phyloP scores from a whole-genome alignment of 30 jellyfish, hydroid and myxozoan genomes.

The Aurelia aurita region DNA sequence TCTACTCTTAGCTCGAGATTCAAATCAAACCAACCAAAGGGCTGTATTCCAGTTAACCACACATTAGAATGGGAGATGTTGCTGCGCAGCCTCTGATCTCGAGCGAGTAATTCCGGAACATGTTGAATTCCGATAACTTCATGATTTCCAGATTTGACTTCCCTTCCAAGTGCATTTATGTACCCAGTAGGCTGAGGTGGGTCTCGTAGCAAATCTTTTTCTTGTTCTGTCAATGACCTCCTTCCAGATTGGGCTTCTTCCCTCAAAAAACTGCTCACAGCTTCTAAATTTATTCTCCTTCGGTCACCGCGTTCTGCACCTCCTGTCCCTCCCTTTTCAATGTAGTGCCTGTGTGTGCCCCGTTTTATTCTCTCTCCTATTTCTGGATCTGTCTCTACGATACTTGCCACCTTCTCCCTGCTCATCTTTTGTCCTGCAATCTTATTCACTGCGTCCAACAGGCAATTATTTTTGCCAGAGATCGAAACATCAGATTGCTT shows the following conservation, averaged over 20 bases:
- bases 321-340: slow-evolving; percentile 32
- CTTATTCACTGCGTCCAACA: slow-evolving; percentile 3
- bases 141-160: slow-evolving; percentile 11
- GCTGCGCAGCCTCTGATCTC: background rate
- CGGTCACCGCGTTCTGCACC: slow-evolving; percentile 9
- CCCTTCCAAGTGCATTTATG: background rate
- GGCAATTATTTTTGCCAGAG: slow-evolving; percentile 16
- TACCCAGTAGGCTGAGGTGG: background rate
- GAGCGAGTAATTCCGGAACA: background rate
- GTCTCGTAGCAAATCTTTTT: background rate
- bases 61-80: background rate
- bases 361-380: background rate
- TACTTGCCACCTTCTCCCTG: background rate
- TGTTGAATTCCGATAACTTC: background rate
- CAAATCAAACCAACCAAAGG: slow-evolving; percentile 16
- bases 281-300: background rate
- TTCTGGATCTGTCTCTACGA: background rate
- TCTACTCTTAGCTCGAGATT: slow-evolving; percentile 6
- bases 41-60: background rate
- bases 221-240: background rate
- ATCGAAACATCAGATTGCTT: background rate
- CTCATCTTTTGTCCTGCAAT: background rate
- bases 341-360: slow-evolving; percentile 22
- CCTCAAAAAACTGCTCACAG: too few relatives aligned
- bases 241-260: background rate